These are phyloP conservation scores for Nebria ingens DNA, from an alignment of 1,140 invertebrate genomes.

Conservation along the genomic window DNA sequence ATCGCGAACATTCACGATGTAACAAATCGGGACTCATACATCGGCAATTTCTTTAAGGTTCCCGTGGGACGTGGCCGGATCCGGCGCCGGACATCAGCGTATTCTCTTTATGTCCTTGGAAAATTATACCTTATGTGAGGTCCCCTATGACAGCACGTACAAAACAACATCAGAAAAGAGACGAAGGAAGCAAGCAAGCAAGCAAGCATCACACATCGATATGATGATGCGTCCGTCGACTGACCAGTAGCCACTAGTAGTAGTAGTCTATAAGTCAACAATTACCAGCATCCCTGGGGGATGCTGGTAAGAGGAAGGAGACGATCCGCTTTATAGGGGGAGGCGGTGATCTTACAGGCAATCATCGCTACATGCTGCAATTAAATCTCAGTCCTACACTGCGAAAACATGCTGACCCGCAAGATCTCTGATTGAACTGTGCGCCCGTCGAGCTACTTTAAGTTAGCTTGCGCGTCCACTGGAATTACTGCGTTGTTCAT, in stretches of 20 bases:
- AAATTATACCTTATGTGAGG: slow-evolving; percentile 32
- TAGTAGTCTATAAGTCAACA: slow-evolving; percentile 30
- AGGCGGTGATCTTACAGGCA: too few relatives aligned
- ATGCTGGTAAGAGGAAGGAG: too few relatives aligned
- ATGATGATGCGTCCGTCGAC: slow-evolving; percentile 3
- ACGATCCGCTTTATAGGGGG: too few relatives aligned
- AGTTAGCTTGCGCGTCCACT: too few relatives aligned
- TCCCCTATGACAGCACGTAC: slow-evolving; percentile 13
- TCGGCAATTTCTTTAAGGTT: slow-evolving; percentile 34
- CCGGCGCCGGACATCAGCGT: slow-evolving; percentile 27
- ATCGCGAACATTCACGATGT: slow-evolving; percentile 22
- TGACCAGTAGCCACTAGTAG: neutral
- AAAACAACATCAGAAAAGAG: neutral
- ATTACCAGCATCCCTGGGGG: slow-evolving; percentile 28
- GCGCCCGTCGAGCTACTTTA: too few relatives aligned
- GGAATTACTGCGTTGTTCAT: too few relatives aligned
- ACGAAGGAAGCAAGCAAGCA: neutral
- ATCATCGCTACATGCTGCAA: neutral
- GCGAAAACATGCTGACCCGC: neutral
- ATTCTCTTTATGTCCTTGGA: slow-evolving; percentile 31
- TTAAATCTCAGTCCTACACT: neutral
- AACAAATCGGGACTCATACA: slow-evolving; percentile 33
- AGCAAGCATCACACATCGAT: neutral
- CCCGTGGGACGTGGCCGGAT: slow-evolving; percentile 24
- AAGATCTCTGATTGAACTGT: neutral